phyloP scores from a whole-genome alignment of 2,888 invertebrate genomes.

The Listrodromus nycthemerus region DNA sequence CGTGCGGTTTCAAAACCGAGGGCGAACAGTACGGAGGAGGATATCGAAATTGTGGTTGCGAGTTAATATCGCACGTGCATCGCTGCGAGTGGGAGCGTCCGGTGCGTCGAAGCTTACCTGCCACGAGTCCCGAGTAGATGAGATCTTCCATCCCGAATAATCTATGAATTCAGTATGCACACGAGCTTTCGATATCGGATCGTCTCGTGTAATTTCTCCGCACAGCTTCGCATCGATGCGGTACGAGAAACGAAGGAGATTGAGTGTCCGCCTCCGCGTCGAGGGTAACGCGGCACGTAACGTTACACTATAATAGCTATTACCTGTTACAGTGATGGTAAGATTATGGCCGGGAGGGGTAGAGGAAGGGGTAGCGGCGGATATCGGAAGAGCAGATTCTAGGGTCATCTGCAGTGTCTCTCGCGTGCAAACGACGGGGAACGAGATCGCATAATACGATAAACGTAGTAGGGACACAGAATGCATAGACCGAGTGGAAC shows the following conservation, averaged over 20 bases:
- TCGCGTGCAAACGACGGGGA: conserved; percentile 60
- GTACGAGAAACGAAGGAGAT: not conserved
- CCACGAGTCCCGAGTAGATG: conserved; percentile 4
- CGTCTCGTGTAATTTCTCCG: conserved; percentile 19
- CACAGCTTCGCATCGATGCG: conserved; percentile 28
- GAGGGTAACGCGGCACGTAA: conserved; percentile 43
- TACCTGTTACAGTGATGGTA: conserved; percentile 22
- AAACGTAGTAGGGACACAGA: conserved; percentile 24
- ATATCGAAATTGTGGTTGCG: conserved; percentile 39
- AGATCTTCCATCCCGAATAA: conserved; percentile 34
- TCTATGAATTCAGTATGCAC: conserved; percentile 8
- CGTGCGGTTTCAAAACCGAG: conserved; percentile 56
- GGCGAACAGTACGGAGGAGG: conserved; percentile 14
- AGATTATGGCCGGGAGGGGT: no score
- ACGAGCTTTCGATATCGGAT: conserved; percentile 23
- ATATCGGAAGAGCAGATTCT: conserved; percentile 51
- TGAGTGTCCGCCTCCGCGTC: conserved; percentile 54
- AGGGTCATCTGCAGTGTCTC: conserved; percentile 51
- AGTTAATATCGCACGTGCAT: not conserved
- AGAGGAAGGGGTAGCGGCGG: not conserved
- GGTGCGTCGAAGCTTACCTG: not conserved
- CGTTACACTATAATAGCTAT: conserved; percentile 52
- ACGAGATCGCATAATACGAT: conserved; percentile 57
- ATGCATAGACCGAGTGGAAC: conserved; percentile 27
- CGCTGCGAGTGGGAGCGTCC: not conserved